Conservation (phyloP, 37 sponge, comb jelly and placozoan genomes). For the Mnemiopsis leidyi region DNA sequence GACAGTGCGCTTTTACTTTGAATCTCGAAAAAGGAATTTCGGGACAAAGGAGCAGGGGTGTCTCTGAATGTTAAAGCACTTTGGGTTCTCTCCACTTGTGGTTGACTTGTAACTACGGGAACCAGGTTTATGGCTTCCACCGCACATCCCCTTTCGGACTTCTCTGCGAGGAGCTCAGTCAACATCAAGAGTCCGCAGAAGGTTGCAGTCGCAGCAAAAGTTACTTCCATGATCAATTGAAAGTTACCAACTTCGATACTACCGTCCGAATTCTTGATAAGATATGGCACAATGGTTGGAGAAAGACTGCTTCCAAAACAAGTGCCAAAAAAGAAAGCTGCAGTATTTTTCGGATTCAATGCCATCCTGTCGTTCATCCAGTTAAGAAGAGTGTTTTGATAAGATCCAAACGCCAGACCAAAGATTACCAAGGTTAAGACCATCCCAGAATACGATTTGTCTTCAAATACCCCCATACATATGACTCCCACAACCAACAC, state of each 20-base stretch:
- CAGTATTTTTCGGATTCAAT: background rate
- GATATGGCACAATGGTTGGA: constrained; percentile 10
- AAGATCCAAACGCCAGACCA: background rate
- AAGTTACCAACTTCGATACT: background rate
- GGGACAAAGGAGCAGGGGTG: too few relatives aligned
- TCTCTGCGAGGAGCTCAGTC: background rate
- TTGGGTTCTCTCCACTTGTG: too few relatives aligned
- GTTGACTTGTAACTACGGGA: too few relatives aligned
- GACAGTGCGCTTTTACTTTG: too few relatives aligned
- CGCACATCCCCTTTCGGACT: background rate
- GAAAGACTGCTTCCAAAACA: constrained; percentile 5
- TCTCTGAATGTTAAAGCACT: too few relatives aligned
- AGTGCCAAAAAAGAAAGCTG: constrained; percentile 23
- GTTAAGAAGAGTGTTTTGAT: constrained; percentile 59
- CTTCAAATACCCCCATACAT: background rate
- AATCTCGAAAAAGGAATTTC: too few relatives aligned
- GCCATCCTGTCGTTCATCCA: constrained; percentile 23
- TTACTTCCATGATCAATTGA: background rate
- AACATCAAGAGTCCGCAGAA: background rate
- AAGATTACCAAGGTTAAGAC: constrained; percentile 14
- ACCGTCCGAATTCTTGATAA: constrained; percentile 1
- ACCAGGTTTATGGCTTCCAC: background rate
- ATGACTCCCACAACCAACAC: background rate
- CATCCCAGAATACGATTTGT: background rate
- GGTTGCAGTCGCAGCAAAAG: background rate